These are phyloP conservation scores for Bergia sp. DNA, from an alignment of 92 coral and sea anemone genomes.

Conservation along the genomic window DNA sequence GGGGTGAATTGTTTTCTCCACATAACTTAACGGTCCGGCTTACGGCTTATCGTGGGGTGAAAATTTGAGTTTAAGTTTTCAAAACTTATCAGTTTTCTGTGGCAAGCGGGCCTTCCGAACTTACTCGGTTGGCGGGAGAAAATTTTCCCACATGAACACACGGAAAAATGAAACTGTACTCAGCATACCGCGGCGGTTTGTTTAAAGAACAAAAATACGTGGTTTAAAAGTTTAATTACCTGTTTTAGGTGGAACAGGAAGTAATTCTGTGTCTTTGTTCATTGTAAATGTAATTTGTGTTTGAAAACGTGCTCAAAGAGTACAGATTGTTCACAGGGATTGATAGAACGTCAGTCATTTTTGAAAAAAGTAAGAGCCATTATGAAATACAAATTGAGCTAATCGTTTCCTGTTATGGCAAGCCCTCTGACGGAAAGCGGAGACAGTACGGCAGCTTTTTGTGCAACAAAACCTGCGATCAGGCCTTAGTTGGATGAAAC, in stretches of 20 bases:
- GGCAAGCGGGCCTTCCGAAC: too few relatives aligned
- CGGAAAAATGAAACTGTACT: neutral
- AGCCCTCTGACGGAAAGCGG: neutral
- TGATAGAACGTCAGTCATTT: neutral
- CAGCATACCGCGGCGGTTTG: neutral
- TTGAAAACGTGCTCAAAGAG: neutral
- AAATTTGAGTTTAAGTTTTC: too few relatives aligned
- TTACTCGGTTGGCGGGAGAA: too few relatives aligned
- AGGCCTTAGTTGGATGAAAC: too few relatives aligned
- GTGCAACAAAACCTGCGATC: too few relatives aligned
- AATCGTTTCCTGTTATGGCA: neutral
- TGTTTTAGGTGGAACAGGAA: neutral
- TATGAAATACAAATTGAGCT: neutral
- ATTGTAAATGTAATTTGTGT: neutral
- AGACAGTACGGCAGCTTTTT: neutral
- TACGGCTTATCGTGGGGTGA: too few relatives aligned
- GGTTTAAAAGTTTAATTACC: neutral
- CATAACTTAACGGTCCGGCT: too few relatives aligned
- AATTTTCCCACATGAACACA: neutral
- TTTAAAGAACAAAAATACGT: neutral
- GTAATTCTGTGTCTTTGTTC: neutral
- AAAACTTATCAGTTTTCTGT: too few relatives aligned
- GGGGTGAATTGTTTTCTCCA: too few relatives aligned
- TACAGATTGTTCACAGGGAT: neutral
- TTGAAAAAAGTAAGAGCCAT: neutral